Evolutionary conservation across 2,888 invertebrate species (phyloP).

Genomic region (Bombylius major): DNA sequence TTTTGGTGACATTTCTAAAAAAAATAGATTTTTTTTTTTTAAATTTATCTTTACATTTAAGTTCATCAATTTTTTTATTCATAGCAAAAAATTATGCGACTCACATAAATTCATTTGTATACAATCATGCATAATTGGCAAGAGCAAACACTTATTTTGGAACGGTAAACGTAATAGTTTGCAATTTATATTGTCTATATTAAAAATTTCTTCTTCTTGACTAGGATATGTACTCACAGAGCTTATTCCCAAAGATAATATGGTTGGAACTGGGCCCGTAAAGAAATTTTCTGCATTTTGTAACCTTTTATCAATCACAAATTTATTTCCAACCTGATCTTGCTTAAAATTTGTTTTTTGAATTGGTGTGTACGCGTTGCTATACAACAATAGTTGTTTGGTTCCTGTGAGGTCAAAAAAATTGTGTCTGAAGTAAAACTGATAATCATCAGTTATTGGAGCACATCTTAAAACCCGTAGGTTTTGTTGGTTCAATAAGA

Average conservation of each 20-base stretch:
- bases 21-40: too few species aligned
- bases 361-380: neutral
- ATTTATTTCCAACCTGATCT: neutral
- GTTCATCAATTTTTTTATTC: too few species aligned
- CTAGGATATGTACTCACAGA: neutral
- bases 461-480: neutral
- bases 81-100: too few species aligned
- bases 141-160: neutral
- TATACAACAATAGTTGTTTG: constrained; percentile 4
- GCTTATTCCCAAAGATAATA: neutral
- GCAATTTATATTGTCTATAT: neutral
- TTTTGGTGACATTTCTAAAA: too few species aligned
- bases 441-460: neutral
- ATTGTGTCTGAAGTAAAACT: neutral
- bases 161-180: neutral
- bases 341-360: neutral
- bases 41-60: too few species aligned
- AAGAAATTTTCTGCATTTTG: neutral
- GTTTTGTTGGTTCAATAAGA: neutral
- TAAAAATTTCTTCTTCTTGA: neutral
- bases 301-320: neutral
- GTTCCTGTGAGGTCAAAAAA: neutral
- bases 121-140: neutral
- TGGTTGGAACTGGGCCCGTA: neutral
- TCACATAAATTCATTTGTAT: too few species aligned